A percentile compares a stretch with the other conserved stretches of the same genome.
Conservation (phyloP, 2,113 vertebrate species). For the Suricata suricatta region DNA sequence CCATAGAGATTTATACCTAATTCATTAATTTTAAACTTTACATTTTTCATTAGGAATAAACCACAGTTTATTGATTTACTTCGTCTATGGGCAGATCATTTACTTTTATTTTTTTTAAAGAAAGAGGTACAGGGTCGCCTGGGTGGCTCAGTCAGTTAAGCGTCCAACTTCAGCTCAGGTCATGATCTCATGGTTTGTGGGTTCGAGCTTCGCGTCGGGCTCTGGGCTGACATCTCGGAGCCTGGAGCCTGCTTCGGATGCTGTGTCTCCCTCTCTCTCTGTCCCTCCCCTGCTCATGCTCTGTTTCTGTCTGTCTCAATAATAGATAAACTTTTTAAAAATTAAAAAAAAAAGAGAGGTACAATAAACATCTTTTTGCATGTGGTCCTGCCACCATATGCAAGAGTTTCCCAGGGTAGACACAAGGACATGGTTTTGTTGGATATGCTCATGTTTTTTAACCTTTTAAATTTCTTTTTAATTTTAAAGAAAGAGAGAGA, state of each 20-base stretch:
- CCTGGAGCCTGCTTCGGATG: too few relatives aligned
- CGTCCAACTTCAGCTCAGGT: too few relatives aligned
- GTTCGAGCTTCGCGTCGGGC: too few relatives aligned
- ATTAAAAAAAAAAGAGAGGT: not conserved
- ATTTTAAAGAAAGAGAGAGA: too few relatives aligned
- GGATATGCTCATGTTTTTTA: not conserved
- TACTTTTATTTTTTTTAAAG: not conserved
- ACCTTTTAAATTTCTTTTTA: too few relatives aligned
- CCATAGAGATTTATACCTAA: not conserved
- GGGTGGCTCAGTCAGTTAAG: too few relatives aligned
- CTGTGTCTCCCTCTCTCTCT: too few relatives aligned
- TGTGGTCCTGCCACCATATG: not conserved
- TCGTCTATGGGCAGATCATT: not conserved
- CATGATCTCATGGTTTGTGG: too few relatives aligned
- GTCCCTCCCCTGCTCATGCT: too few relatives aligned
- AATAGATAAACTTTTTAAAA: too few relatives aligned
- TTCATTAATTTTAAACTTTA: conserved; percentile 26
- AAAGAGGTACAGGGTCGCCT: not conserved
- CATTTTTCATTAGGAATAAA: conserved; percentile 39
- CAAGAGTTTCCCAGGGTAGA: not conserved
- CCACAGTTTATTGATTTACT: not conserved
- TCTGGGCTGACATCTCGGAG: too few relatives aligned
- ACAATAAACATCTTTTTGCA: not conserved
- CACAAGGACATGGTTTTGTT: not conserved
- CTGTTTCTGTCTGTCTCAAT: too few relatives aligned